Base-by-base conservation (phyloP, 2,888 invertebrate species). In the Ophion ventricosus region DNA sequence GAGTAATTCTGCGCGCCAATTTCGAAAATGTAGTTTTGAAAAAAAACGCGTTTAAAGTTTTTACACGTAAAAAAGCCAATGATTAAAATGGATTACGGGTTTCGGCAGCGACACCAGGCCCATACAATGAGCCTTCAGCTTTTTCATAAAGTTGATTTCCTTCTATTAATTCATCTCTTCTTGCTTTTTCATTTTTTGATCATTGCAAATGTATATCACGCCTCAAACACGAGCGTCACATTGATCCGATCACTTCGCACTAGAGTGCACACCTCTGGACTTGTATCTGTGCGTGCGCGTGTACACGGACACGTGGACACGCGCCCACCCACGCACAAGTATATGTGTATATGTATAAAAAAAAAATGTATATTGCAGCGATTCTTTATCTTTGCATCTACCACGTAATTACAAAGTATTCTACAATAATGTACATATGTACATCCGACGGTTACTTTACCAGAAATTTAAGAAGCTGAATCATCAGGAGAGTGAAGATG, bases 351-450 rank as follows among this genome's bases (percentile, higher is more conserved):
- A 73, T 70, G n/a, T 82, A 54, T 78, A 75, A 74, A 23, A 20
- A 23, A 66, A 40, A 72, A 79, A 70, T 67, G 75, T 80, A 80
- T 80, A 76, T 80, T 72, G 64, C 81, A 84, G 78, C 74, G 74
- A 43, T 72, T 75, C 74, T 78, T 81, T 67, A 84, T 80, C 76
- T 79, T 84, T 80, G 76, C 75, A 84, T 76, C 23, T 56, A 57
- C 23, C 49, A 75, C 56, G 64, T 72, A 66, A 81, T 74, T 84
- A 79, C 25, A 74, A 66, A 80, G 49, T 78, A 72, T 63, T 72
- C 54, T 61, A 72, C 70, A 75, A 73, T 75, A 84, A 72, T 84
- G 84, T 84, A 84, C 84, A 84, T 84, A 84, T 82, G 84, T 84
- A 84, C 84, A 84, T 82, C 75, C 66, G 67, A 76, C 67, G 72